These are phyloP conservation scores for Anguilla japonica DNA, from an alignment of 2,113 vertebrate genomes.

Conservation along the genomic window DNA sequence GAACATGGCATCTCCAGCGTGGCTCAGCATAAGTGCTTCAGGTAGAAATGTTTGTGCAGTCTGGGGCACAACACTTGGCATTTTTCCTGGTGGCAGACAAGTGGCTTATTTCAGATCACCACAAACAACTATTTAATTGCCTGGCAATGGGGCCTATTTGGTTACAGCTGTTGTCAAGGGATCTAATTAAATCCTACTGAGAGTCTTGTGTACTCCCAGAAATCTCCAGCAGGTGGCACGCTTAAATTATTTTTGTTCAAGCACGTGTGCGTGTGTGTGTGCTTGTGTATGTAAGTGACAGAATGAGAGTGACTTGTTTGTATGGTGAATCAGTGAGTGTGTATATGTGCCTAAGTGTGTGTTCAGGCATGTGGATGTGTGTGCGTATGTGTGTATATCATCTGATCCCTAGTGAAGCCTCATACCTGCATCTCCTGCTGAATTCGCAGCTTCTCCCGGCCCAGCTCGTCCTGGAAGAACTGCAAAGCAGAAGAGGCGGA, in stretches of 20 bases:
- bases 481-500: constrained; percentile 36
- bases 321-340: not conserved
- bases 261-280: not conserved
- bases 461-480: constrained; percentile 75
- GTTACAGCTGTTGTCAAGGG: not conserved
- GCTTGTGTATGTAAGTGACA: not conserved
- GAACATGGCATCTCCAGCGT: not conserved
- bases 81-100: not conserved
- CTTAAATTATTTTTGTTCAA: constrained; percentile 19
- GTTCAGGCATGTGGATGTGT: not conserved
- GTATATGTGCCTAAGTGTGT: not conserved
- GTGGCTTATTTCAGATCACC: not conserved
- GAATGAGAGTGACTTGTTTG: not conserved
- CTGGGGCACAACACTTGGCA: not conserved
- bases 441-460: constrained; percentile 69
- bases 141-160: not conserved
- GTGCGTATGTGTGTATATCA: not conserved
- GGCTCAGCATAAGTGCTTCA: not conserved
- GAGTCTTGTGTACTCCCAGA: not conserved
- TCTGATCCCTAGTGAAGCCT: not conserved
- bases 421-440: constrained; percentile 78
- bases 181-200: not conserved
- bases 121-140: not conserved
- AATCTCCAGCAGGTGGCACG: constrained; percentile 45
- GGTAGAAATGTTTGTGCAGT: not conserved